Conservation (phyloP, 2,113 vertebrate species). For the Triplophysa dalaica region DNA sequence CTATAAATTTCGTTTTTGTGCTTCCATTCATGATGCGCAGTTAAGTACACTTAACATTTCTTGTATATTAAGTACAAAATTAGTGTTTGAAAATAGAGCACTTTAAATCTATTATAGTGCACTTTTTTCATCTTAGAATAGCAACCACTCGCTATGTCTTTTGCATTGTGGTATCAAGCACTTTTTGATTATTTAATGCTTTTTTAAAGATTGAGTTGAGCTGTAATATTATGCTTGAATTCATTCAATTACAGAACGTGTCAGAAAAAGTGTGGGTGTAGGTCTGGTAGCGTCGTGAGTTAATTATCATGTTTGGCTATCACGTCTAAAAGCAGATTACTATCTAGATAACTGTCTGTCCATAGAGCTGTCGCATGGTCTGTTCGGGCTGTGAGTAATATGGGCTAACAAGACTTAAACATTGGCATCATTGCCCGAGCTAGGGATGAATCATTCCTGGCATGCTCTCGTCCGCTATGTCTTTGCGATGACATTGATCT, state of each 20-base stretch:
- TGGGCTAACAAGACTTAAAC: conserved; percentile 9
- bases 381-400: conserved; percentile 1
- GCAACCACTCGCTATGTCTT: not conserved
- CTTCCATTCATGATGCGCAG: too few relatives aligned
- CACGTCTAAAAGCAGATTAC: conserved; percentile 12
- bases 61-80: too few relatives aligned
- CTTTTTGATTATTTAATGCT: not conserved
- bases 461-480: conserved; percentile 21
- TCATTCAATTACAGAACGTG: conserved; percentile 74
- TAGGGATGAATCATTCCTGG: conserved; percentile 39
- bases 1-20: too few relatives aligned
- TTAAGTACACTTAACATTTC: too few relatives aligned
- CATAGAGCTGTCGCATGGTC: conserved; percentile 7
- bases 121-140: too few relatives aligned
- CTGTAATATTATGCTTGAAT: conserved; percentile 73
- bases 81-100: too few relatives aligned
- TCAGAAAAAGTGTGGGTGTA: conserved; percentile 53
- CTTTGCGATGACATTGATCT: conserved; percentile 55
- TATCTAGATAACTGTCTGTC: conserved; percentile 1
- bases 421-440: conserved; percentile 3
- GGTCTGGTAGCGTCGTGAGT: conserved; percentile 36
- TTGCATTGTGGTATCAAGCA: too few relatives aligned
- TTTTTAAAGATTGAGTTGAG: conserved; percentile 61
- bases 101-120: too few relatives aligned
- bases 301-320: conserved; percentile 44